Evolutionary conservation across 2,888 invertebrate genomes (phyloP).

Genomic region (Metalampra italica): DNA sequence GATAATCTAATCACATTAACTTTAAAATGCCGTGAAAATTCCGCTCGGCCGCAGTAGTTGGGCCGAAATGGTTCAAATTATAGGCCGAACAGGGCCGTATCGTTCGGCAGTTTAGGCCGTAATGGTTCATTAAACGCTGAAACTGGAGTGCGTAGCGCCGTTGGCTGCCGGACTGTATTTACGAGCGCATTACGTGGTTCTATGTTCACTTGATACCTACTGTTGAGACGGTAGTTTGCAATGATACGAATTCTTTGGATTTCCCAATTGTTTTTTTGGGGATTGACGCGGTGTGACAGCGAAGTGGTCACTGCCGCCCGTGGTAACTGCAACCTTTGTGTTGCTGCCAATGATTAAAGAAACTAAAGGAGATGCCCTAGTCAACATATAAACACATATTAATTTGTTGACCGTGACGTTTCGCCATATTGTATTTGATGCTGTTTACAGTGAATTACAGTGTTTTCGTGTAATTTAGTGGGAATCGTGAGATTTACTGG

Average conservation of each 20-base stretch:
- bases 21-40: slow-evolving; percentile 19
- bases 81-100: slow-evolving; percentile 31
- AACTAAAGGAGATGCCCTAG: no score
- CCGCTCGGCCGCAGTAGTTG: slow-evolving; percentile 22
- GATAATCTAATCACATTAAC: slow-evolving; percentile 18
- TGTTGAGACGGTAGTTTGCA: not conserved
- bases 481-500: no score
- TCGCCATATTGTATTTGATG: no score
- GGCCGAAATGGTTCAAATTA: slow-evolving; percentile 25
- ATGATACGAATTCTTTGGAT: not conserved
- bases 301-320: no score
- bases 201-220: slow-evolving; percentile 7
- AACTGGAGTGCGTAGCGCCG: slow-evolving; percentile 50
- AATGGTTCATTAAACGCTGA: slow-evolving; percentile 60
- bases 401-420: no score
- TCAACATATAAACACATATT: no score
- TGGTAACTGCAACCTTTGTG: no score
- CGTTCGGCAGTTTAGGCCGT: slow-evolving; percentile 45
- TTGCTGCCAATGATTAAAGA: no score
- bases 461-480: no score
- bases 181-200: slow-evolving; percentile 25
- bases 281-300: not conserved
- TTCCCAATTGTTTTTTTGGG: not conserved
- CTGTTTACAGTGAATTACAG: no score
- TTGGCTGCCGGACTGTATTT: slow-evolving; percentile 26